Evolutionary conservation across 2,888 invertebrate genomes (phyloP).

Genomic region (Schrankia costaestrigalis): DNA sequence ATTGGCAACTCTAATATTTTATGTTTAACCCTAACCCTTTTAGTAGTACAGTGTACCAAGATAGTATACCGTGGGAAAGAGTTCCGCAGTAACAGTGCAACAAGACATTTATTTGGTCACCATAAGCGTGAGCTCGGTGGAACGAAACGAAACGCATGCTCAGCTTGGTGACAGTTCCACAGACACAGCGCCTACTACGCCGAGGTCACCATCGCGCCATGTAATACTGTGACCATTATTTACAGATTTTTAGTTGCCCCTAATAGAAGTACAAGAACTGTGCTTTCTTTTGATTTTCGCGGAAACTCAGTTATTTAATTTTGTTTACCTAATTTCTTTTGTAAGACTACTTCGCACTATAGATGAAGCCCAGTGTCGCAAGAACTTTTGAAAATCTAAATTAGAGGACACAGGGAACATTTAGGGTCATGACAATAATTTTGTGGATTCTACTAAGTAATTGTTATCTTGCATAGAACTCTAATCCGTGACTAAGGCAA

Average conservation of each 20-base stretch:
- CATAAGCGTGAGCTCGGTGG: slow-evolving; percentile 55
- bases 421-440: background rate
- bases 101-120: slow-evolving; percentile 29
- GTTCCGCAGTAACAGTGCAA: slow-evolving; percentile 29
- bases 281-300: too few species aligned
- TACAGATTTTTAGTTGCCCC: too few species aligned
- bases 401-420: too few species aligned
- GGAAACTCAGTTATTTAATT: too few species aligned
- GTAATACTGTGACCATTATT: slow-evolving; percentile 39
- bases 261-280: too few species aligned
- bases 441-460: too few species aligned
- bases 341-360: too few species aligned
- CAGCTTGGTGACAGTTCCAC: slow-evolving; percentile 58
- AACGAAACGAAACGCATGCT: slow-evolving; percentile 67
- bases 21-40: slow-evolving; percentile 23
- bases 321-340: too few species aligned
- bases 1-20: too few species aligned
- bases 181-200: slow-evolving; percentile 60
- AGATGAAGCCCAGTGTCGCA: too few species aligned
- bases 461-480: background rate
- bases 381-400: too few species aligned
- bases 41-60: slow-evolving; percentile 17
- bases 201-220: slow-evolving; percentile 52
- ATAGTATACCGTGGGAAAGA: slow-evolving; percentile 44
- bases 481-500: too few species aligned